A percentile compares a stretch with the other conserved stretches of the same genome.
These are phyloP conservation scores for Dendropsophus ebraccatus DNA, from an alignment of 2,113 vertebrate genomes.

Conservation along the genomic window DNA sequence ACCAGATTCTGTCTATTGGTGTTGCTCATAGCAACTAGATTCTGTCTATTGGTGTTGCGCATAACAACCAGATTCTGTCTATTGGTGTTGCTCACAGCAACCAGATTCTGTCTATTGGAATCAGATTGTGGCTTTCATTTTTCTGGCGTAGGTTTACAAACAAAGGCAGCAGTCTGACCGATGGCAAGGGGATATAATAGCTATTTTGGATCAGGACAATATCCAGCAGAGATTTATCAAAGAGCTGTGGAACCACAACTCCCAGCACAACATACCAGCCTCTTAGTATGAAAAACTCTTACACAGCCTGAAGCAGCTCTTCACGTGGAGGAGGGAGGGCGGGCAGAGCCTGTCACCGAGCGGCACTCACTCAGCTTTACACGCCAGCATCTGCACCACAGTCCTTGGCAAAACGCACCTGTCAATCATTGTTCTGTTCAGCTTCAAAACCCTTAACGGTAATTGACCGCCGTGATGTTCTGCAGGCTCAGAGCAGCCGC, in stretches of 20 bases:
- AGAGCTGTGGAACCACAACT: background rate
- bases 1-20: background rate
- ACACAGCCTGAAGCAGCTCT: background rate
- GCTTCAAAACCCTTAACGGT: background rate
- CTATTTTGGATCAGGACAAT: background rate
- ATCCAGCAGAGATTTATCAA: background rate
- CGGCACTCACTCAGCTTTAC: background rate
- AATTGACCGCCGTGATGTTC: conserved; percentile 11
- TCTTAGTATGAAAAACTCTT: background rate
- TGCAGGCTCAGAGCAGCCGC: background rate
- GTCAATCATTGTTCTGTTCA: conserved; percentile 18
- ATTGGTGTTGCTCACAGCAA: background rate
- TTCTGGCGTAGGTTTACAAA: background rate
- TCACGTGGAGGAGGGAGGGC: background rate
- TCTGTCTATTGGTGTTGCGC: background rate
- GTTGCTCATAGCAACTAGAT: background rate
- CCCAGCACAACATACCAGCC: background rate
- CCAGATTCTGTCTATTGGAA: background rate
- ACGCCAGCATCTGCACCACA: background rate
- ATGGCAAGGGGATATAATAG: background rate
- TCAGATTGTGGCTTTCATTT: background rate
- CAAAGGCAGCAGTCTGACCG: background rate
- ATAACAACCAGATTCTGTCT: background rate
- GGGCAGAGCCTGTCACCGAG: background rate
- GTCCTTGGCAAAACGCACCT: background rate